Conservation (phyloP, 2,113 vertebrate genomes). For the Rousettus leschenaultii region DNA sequence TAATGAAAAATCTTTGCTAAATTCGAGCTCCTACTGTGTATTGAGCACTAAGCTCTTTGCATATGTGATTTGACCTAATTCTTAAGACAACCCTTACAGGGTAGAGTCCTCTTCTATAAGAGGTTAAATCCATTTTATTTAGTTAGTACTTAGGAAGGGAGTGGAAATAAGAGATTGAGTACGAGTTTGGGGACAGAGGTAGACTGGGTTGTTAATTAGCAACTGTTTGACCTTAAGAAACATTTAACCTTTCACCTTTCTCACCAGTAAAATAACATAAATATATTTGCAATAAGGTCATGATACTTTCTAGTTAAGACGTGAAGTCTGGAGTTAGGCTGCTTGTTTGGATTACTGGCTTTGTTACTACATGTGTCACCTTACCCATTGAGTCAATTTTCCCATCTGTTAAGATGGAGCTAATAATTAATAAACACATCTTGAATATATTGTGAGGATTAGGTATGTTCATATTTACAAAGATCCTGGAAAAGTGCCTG, state of each 20-base stretch:
- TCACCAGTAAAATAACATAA: background rate
- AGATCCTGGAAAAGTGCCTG: background rate
- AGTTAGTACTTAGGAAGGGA: background rate
- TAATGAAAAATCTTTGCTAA: background rate
- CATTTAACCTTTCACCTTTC: background rate
- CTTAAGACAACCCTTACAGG: background rate
- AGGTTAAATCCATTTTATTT: background rate
- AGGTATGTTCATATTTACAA: background rate
- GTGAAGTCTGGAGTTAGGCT: background rate
- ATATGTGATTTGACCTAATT: background rate
- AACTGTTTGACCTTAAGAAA: background rate
- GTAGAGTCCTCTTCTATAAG: background rate
- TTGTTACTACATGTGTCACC: background rate
- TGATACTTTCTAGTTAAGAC: background rate
- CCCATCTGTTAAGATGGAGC: background rate
- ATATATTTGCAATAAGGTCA: background rate
- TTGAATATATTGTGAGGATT: background rate
- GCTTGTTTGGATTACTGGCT: background rate
- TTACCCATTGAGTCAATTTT: background rate
- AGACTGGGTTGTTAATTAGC: background rate
- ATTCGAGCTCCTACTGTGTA: background rate
- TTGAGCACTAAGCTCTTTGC: background rate
- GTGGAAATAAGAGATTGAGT: background rate
- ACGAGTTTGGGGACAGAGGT: rapidly evolving
- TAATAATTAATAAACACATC: background rate